Evolutionary conservation across 1,140 invertebrate species (phyloP).

Genomic region (Psix sp.): DNA sequence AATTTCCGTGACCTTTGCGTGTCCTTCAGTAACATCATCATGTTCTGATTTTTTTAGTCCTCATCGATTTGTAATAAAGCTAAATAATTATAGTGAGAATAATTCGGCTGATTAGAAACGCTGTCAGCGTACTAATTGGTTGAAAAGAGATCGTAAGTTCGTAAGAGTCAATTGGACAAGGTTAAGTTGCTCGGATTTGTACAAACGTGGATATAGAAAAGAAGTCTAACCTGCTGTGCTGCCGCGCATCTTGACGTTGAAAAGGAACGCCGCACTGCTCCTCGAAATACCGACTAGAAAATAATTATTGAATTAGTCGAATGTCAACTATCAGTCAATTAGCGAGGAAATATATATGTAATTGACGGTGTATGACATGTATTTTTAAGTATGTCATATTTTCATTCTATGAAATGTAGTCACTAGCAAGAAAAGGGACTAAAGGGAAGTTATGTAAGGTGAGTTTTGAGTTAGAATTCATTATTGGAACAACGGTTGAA

Average conservation of each 20-base stretch:
- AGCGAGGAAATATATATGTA: too few species aligned
- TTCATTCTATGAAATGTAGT: too few species aligned
- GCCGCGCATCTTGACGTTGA: constrained; percentile 78
- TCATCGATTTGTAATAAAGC: background rate
- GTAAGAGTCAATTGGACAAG: background rate
- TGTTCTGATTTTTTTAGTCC: background rate
- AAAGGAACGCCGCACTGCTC: constrained; percentile 75
- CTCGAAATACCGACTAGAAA: constrained; percentile 68
- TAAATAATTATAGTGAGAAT: background rate
- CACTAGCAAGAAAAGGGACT: too few species aligned
- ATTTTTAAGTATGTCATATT: too few species aligned
- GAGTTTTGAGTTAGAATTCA: too few species aligned
- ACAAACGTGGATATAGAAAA: constrained; percentile 3
- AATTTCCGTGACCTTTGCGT: constrained; percentile 52
- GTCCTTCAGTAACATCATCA: constrained; percentile 42
- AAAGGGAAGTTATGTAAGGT: too few species aligned
- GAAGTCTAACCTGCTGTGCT: constrained; percentile 76
- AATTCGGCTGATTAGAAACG: too few species aligned
- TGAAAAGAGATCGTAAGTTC: background rate
- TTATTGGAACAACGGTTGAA: too few species aligned
- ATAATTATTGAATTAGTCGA: too few species aligned
- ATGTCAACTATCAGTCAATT: too few species aligned
- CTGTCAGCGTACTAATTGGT: too few species aligned
- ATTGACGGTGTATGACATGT: too few species aligned
- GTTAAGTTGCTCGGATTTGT: constrained; percentile 22